Percentiles rank a stretch among this genome's conserved stretches.
These are phyloP conservation scores for Gallinago solitaria DNA, from an alignment of 2,797 vertebrate genomes.

Conservation along the genomic window DNA sequence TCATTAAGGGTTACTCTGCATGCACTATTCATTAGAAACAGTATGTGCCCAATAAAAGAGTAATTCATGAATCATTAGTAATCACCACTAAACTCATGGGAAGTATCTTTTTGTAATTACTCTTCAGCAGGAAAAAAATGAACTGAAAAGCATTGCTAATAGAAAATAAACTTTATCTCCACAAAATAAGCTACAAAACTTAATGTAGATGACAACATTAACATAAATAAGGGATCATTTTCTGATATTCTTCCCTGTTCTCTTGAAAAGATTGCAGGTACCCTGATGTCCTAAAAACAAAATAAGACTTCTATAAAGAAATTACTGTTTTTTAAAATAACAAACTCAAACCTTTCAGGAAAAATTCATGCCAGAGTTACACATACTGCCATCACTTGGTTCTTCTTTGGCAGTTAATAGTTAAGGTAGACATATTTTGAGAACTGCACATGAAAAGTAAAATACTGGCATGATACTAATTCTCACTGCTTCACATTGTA, in stretches of 20 bases:
- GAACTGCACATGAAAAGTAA: neutral
- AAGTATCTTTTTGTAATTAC: neutral
- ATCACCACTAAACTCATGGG: neutral
- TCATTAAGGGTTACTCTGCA: neutral
- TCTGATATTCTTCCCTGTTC: neutral
- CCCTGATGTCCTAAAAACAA: neutral
- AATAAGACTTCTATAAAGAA: neutral
- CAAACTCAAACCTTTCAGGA: neutral
- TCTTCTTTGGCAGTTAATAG: neutral
- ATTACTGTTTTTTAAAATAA: neutral
- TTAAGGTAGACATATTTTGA: neutral
- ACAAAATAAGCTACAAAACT: neutral
- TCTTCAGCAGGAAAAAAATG: neutral
- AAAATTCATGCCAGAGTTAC: neutral
- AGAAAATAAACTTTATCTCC: neutral
- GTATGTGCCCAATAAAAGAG: neutral
- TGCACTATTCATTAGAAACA: neutral
- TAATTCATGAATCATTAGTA: neutral
- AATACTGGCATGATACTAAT: neutral
- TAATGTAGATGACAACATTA: neutral
- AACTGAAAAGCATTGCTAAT: neutral
- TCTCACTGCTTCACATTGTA: neutral
- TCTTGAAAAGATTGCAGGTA: neutral
- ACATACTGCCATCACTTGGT: neutral
- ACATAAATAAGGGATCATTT: neutral